A percentile compares a stretch with the other conserved stretches of the same genome.
phyloP scores from a whole-genome alignment of 1,140 invertebrate species.

The Orchesella cincta region DNA sequence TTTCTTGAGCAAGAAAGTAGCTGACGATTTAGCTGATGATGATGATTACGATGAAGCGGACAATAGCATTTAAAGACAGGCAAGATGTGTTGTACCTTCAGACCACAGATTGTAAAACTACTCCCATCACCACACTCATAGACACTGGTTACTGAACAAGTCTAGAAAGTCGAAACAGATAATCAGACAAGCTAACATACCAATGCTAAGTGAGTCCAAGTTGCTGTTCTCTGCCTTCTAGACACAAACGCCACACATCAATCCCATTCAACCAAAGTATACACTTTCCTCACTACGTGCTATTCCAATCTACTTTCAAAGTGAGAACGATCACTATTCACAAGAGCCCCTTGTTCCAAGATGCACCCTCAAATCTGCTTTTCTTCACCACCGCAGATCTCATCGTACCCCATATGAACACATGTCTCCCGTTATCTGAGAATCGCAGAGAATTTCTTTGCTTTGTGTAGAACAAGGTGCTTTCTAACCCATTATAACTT shows the following conservation, averaged over 20 bases:
- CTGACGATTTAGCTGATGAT: conserved; percentile 29
- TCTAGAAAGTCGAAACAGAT: neutral
- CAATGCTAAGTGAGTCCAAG: too few relatives aligned
- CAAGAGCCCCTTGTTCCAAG: too few relatives aligned
- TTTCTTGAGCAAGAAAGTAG: neutral
- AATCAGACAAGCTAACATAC: too few relatives aligned
- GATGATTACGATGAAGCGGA: conserved; percentile 14
- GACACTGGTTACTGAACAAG: neutral
- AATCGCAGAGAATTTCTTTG: too few relatives aligned
- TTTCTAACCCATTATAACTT: too few relatives aligned
- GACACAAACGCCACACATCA: too few relatives aligned
- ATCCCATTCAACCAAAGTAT: neutral
- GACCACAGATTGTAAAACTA: conserved; percentile 22
- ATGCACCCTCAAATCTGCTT: too few relatives aligned
- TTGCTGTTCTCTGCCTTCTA: too few relatives aligned
- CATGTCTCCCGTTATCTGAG: too few relatives aligned
- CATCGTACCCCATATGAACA: too few relatives aligned
- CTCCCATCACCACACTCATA: neutral
- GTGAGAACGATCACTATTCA: neutral
- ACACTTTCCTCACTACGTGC: neutral
- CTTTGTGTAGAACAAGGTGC: too few relatives aligned
- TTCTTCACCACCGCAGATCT: too few relatives aligned
- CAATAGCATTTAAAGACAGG: neutral
- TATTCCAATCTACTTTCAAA: neutral
- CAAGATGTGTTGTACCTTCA: conserved; percentile 15